Percentiles rank a stretch among this genome's conserved stretches.
Evolutionary conservation across 2,888 invertebrate species (phyloP).

Genomic region (Clepsis dumicolana): DNA sequence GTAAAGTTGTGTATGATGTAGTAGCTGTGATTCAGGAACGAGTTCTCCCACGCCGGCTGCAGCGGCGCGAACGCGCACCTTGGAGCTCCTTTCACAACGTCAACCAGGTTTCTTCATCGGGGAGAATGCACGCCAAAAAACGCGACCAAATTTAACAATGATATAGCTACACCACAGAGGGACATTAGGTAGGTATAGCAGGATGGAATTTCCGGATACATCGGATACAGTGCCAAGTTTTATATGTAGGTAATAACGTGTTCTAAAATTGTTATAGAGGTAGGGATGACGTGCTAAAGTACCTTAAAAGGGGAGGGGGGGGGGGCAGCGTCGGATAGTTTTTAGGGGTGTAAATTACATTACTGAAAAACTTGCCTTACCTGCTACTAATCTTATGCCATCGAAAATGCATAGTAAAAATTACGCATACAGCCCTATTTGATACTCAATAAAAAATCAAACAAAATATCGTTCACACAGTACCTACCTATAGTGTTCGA

Average conservation of each 20-base stretch:
- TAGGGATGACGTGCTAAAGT: not conserved
- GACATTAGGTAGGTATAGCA: too few species aligned
- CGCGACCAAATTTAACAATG: not conserved
- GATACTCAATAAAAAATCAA: not conserved
- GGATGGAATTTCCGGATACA: too few species aligned
- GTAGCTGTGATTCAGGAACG: slow-evolving; percentile 38
- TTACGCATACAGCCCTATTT: not conserved
- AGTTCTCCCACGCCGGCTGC: slow-evolving; percentile 61
- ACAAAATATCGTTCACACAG: not conserved
- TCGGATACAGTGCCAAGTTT: too few species aligned
- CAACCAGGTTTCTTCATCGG: not conserved
- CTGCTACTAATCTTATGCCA: too few species aligned
- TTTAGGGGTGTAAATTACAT: too few species aligned
- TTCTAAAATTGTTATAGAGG: too few species aligned
- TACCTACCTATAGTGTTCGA: not conserved
- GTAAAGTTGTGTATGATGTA: slow-evolving; percentile 14
- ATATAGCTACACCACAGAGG: too few species aligned
- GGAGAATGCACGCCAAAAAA: not conserved
- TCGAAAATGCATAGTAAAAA: not conserved
- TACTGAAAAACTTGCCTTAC: too few species aligned
- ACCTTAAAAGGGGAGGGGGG: not conserved
- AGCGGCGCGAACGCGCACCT: slow-evolving; percentile 11
- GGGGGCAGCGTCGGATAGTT: too few species aligned
- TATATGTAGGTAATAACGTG: too few species aligned
- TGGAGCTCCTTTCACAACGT: slow-evolving; percentile 15